These are phyloP conservation scores for Caenorhabditis angaria DNA, from an alignment of 2,888 invertebrate genomes.

Conservation along the genomic window DNA sequence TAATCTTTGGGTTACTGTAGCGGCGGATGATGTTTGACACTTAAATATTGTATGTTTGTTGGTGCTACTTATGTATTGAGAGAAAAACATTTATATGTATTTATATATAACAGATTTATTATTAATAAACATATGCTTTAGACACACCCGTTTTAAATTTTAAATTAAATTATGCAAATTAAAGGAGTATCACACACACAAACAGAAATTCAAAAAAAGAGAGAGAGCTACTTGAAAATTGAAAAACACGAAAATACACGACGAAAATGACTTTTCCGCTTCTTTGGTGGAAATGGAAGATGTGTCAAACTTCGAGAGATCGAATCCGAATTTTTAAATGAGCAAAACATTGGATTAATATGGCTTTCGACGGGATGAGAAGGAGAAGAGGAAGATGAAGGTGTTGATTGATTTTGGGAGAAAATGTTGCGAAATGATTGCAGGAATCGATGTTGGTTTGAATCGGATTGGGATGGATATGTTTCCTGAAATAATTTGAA, in stretches of 20 bases:
- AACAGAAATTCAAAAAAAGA: not conserved
- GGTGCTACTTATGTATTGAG: not conserved
- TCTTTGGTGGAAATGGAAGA: constrained; percentile 37
- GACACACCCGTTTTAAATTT: not conserved
- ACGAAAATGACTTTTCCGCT: constrained; percentile 30
- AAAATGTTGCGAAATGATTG: constrained; percentile 23
- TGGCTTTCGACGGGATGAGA: constrained; percentile 21
- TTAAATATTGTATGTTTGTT: not conserved
- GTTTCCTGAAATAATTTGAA: constrained; percentile 2
- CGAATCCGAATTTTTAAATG: constrained; percentile 14
- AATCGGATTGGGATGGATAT: not conserved
- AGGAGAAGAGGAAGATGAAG: constrained; percentile 5
- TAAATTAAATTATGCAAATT: constrained; percentile 19
- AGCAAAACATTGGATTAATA: constrained; percentile 38
- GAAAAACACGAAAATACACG: constrained; percentile 41
- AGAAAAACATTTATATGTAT: not conserved
- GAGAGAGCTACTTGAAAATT: constrained; percentile 22
- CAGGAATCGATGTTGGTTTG: constrained; percentile 14
- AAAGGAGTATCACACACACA: constrained; percentile 6
- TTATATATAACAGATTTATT: not conserved
- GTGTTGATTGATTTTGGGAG: constrained; percentile 6
- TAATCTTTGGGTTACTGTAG: not conserved
- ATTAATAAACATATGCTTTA: constrained; percentile 4
- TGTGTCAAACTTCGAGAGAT: constrained; percentile 32
- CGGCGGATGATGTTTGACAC: not conserved